phyloP scores from a whole-genome alignment of 2,113 vertebrate genomes.

The Papio anubis region DNA sequence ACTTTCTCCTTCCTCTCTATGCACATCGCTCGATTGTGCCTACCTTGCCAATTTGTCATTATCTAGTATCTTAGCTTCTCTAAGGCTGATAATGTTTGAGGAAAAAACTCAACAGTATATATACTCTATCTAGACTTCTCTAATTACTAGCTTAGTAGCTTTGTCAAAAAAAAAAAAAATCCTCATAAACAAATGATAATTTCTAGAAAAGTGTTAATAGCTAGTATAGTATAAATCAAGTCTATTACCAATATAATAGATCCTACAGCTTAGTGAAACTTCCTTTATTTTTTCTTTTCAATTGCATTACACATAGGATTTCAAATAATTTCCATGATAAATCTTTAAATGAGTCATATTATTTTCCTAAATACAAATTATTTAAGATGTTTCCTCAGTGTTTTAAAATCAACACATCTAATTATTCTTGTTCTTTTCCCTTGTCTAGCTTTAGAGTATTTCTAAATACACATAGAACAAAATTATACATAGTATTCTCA shows the following conservation, averaged over 20 bases:
- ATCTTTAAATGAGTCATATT: not conserved
- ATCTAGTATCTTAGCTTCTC: not conserved
- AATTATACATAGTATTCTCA: not conserved
- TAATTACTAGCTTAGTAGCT: not conserved
- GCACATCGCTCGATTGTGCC: not conserved
- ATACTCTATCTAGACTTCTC: not conserved
- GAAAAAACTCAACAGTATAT: not conserved
- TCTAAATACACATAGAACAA: not conserved
- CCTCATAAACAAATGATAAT: not conserved
- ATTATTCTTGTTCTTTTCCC: not conserved
- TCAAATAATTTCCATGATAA: conserved; percentile 37
- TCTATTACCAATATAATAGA: not conserved
- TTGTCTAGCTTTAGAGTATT: not conserved
- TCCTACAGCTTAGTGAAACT: not conserved
- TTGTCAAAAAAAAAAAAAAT: not conserved
- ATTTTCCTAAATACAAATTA: not conserved
- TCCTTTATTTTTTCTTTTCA: conserved; percentile 4
- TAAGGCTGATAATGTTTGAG: not conserved
- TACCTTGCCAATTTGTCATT: not conserved
- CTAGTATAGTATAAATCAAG: not conserved
- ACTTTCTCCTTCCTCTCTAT: not conserved
- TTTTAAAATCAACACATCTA: conserved; percentile 28
- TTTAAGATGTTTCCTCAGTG: not conserved
- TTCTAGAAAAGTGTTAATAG: not conserved
- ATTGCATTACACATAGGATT: not conserved